phyloP scores from a whole-genome alignment of 2,113 vertebrate genomes.

The Sclerurus mexicanus region DNA sequence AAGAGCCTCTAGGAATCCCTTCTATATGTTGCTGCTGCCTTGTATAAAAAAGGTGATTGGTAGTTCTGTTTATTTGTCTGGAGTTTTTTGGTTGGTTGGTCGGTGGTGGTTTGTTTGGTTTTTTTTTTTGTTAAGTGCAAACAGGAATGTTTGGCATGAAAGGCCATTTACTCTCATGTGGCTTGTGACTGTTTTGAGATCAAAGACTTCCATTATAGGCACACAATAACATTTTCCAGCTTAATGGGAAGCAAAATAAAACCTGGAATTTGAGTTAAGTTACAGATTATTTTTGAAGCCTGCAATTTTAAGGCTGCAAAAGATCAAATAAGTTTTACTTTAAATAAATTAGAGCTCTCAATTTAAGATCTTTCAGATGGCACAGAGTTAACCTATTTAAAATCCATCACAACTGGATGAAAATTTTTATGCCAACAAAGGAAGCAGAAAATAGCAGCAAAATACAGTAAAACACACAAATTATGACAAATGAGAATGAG shows the following conservation, averaged over 20 bases:
- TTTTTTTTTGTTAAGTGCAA: background rate
- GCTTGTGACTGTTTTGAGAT: background rate
- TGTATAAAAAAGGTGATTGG: background rate
- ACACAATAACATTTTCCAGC: background rate
- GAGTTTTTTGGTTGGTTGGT: background rate
- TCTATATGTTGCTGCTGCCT: background rate
- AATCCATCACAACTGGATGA: background rate
- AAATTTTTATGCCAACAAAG: background rate
- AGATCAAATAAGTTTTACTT: background rate
- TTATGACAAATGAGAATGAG: background rate
- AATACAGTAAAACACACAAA: background rate
- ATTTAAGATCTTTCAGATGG: background rate
- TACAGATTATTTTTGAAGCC: background rate
- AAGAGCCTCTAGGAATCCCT: background rate
- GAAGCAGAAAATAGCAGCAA: background rate
- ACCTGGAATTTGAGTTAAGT: background rate
- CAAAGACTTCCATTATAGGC: background rate
- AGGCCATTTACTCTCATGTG: background rate
- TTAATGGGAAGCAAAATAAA: constrained; percentile 10
- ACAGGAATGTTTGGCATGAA: background rate
- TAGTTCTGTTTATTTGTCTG: background rate
- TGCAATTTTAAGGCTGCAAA: background rate
- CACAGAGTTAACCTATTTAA: background rate
- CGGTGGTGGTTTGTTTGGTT: background rate
- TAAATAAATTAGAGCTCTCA: background rate